Conservation (phyloP, 1,140 invertebrate genomes). For the Caenorhabditis remanei region DNA sequence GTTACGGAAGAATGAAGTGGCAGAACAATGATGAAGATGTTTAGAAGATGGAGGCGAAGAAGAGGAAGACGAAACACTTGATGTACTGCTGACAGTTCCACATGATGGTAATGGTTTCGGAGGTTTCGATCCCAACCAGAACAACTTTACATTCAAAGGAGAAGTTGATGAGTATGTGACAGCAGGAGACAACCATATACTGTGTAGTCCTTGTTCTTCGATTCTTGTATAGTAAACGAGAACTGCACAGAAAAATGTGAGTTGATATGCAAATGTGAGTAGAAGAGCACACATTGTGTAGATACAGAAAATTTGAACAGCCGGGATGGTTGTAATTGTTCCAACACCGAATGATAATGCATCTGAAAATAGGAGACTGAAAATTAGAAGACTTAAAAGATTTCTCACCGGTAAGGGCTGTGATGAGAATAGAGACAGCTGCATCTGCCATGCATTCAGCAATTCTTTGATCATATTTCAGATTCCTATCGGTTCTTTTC, state of each 20-base stretch:
- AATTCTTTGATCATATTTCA: conserved; percentile 69
- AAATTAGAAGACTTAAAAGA: neutral
- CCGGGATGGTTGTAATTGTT: conserved; percentile 77
- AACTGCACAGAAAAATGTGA: conserved; percentile 75
- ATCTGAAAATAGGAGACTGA: conserved; percentile 64
- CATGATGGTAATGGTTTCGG: neutral
- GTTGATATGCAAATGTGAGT: conserved; percentile 93
- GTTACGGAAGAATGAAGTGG: conserved; percentile 74
- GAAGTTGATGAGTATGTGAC: conserved; percentile 38
- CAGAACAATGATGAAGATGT: conserved; percentile 65
- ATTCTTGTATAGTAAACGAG: conserved; percentile 71
- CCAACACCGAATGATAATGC: conserved; percentile 80
- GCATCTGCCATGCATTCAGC: conserved; percentile 78
- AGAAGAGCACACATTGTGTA: conserved; percentile 92
- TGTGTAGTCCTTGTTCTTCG: conserved; percentile 73
- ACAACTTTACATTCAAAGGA: conserved; percentile 60
- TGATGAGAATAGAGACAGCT: conserved; percentile 80
- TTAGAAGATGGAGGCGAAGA: conserved; percentile 64
- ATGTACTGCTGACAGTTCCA: neutral
- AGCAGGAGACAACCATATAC: conserved; percentile 68
- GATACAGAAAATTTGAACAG: conserved; percentile 93
- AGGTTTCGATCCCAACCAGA: conserved; percentile 38
- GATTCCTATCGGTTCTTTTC: conserved; percentile 71
- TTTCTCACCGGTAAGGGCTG: conserved; percentile 78
- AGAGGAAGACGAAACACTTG: neutral